A percentile compares a stretch with the other conserved stretches of the same genome.
Evolutionary conservation across 2,797 vertebrate species (phyloP).

Genomic region (Rhodeus uyekii): DNA sequence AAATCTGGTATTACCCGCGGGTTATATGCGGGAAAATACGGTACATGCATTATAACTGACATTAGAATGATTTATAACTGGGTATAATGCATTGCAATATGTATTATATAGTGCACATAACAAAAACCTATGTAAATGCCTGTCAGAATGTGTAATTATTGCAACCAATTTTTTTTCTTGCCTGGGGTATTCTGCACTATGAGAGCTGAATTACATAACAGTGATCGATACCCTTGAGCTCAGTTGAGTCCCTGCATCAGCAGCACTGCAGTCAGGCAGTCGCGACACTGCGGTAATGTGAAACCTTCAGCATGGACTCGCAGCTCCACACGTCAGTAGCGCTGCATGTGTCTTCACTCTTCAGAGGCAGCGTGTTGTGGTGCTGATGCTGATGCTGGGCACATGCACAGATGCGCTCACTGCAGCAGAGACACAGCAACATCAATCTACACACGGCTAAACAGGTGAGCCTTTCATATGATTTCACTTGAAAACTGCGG

Average conservation of each 20-base stretch:
- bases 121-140: too few species aligned
- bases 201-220: slow-evolving; percentile 27
- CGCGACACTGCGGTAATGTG: slow-evolving; percentile 45
- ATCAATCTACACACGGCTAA: neutral
- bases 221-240: slow-evolving; percentile 29
- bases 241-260: slow-evolving; percentile 37
- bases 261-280: slow-evolving; percentile 12
- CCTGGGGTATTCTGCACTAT: neutral
- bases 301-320: slow-evolving; percentile 13
- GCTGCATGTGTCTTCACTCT: neutral
- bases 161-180: neutral
- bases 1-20: too few species aligned
- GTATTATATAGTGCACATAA: neutral
- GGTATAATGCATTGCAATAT: neutral
- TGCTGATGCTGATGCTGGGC: slow-evolving; percentile 14
- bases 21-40: too few species aligned
- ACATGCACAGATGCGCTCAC: neutral
- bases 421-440: slow-evolving; percentile 9
- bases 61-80: neutral
- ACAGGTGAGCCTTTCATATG: slow-evolving; percentile 17
- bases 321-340: neutral
- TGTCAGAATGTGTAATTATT: neutral
- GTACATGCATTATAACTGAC: neutral
- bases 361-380: neutral
- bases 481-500: neutral